Evolutionary conservation across 2,888 invertebrate species (phyloP), one percentile per base, ranked within the genome.

Genomic region (Caenorhabditis zanzibari): DNA sequence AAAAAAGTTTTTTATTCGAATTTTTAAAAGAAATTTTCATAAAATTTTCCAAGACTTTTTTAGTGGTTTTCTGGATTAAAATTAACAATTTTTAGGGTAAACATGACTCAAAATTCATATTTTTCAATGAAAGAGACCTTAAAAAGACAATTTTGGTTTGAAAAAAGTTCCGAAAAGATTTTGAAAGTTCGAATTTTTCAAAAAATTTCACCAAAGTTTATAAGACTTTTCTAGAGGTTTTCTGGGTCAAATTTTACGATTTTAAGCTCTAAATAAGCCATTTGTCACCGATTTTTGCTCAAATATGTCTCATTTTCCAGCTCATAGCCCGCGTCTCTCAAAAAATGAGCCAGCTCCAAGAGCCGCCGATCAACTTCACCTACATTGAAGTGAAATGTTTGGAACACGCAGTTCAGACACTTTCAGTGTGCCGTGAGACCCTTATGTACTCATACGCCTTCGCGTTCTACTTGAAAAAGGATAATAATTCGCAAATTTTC

Each of bases 271-370:
- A n/a, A n/a, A n/a, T n/a, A n/a, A n/a, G n/a, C n/a, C n/a, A n/a
- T n/a, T n/a, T n/a, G n/a, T n/a, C n/a, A n/a, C n/a, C n/a, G n/a
- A n/a, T n/a, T n/a, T n/a, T n/a, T n/a, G n/a, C n/a, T 9, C n/a
- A 32, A 32, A n/a, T n/a, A n/a, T n/a, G n/a, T 22, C 16, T 24
- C 2, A 14, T 38, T 76, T 88, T 86, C 68, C 88, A 94, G 94
- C 94, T 98, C 77, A 97, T 97, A 94, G 96, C 96, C 10, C 96
- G 96, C 82, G 96, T 98, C 81, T 96, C 97, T 93, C 96, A 96
- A 93, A 98, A 98, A 94, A 98, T 98, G 98, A 97, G 98, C 93
- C 97, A 97, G 94, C 97, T 99, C 98, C 98, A 99, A 93, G 97
- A 97, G 93, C 97, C 97, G 93, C 97, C 97, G 93, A 98, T 98